Percentiles rank a stretch among this genome's conserved stretches.
Evolutionary conservation across 2,113 vertebrate species (phyloP).

Genomic region (Erythrocebus patas): DNA sequence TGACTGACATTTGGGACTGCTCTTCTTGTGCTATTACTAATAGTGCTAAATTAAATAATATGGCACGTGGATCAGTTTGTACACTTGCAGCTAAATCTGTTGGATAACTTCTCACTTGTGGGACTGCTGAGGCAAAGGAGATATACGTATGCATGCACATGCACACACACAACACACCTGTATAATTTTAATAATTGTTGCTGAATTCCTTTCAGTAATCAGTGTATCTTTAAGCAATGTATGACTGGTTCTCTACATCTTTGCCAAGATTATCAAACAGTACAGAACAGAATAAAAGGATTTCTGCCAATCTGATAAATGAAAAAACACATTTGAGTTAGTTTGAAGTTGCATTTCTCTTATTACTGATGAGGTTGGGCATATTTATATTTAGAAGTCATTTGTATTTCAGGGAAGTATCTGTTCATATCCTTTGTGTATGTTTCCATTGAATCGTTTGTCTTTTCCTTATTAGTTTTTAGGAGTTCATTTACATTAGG

Average conservation of each 20-base stretch:
- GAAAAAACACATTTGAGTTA: neutral
- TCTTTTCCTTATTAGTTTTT: neutral
- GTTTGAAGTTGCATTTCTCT: neutral
- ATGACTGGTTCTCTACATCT: neutral
- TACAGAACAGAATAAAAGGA: neutral
- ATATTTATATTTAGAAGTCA: neutral
- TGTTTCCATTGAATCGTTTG: neutral
- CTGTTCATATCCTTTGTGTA: neutral
- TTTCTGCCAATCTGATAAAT: neutral
- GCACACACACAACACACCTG: neutral
- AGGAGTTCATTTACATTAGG: neutral
- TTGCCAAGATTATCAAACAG: neutral
- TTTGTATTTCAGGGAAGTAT: neutral
- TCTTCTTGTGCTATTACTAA: neutral
- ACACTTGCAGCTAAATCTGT: neutral
- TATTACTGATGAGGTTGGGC: neutral
- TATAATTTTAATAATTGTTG: neutral
- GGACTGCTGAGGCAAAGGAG: neutral
- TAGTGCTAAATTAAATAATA: neutral
- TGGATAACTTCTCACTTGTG: neutral
- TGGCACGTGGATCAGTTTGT: neutral
- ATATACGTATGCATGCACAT: rapidly evolving
- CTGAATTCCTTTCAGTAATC: neutral
- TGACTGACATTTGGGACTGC: neutral
- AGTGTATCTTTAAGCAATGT: neutral